Conservation (phyloP, 2,797 vertebrate genomes). For the Phalanger gymnotis region DNA sequence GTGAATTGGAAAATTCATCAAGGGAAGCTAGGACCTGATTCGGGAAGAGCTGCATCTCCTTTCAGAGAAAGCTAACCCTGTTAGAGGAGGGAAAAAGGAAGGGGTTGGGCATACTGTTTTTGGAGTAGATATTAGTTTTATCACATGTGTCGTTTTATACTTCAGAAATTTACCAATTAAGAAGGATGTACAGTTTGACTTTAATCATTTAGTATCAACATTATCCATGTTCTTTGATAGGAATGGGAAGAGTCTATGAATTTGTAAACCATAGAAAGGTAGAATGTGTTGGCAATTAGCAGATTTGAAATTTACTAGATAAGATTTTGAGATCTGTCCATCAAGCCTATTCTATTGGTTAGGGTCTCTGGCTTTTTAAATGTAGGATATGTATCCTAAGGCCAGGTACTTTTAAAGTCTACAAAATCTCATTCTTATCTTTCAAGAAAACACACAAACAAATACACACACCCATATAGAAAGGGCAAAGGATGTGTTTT, state of each 20-base stretch:
- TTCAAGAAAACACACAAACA: background rate
- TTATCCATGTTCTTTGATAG: background rate
- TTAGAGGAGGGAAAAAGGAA: background rate
- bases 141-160: background rate
- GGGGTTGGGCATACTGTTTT: background rate
- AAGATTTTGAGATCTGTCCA: background rate
- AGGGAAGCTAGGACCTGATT: background rate
- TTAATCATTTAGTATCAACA: background rate
- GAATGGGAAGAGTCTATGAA: background rate
- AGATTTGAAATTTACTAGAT: background rate
- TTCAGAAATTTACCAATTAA: background rate
- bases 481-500: background rate
- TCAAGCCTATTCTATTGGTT: background rate
- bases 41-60: background rate
- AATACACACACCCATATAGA: background rate
- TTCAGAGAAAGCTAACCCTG: background rate
- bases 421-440: background rate
- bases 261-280: background rate
- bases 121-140: background rate
- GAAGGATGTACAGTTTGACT: background rate
- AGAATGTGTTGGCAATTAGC: background rate
- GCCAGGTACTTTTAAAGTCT: background rate
- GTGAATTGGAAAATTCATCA: background rate
- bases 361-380: background rate
- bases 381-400: background rate